These are phyloP conservation scores for Arbacia lixula DNA, from an alignment of 53 echinoderm and acorn worm genomes.

Conservation along the genomic window DNA sequence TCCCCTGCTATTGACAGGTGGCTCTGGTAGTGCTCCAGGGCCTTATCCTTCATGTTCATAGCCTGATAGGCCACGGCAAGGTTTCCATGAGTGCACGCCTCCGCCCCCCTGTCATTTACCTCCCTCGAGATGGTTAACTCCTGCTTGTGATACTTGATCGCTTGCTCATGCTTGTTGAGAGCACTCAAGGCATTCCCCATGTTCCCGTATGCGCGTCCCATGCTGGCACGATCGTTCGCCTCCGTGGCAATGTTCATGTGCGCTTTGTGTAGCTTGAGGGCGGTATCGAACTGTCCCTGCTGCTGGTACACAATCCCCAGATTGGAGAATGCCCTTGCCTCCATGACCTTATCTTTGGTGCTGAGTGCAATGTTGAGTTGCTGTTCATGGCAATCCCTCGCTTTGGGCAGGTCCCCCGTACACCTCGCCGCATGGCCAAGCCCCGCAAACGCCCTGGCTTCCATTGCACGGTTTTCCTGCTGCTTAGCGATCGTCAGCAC, in stretches of 20 bases:
- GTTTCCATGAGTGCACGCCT: constrained; percentile 97
- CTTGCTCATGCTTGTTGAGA: constrained; percentile 89
- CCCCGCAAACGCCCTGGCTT: constrained; percentile 95
- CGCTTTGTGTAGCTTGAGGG: constrained; percentile 97
- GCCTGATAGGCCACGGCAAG: constrained; percentile 97
- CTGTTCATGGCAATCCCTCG: constrained; percentile 92
- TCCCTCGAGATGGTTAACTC: constrained; percentile 95
- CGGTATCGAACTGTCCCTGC: constrained; percentile 89
- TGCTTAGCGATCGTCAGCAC: constrained; percentile 85
- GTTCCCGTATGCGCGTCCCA: constrained; percentile 97
- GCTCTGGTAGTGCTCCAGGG: constrained; percentile 91
- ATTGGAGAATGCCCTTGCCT: constrained; percentile 95
- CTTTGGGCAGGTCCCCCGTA: constrained; percentile 77
- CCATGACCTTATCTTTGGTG: constrained; percentile 90
- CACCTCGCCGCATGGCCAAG: constrained; percentile 96
- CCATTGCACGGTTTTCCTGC: constrained; percentile 90
- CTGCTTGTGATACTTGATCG: constrained; percentile 98
- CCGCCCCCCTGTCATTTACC: constrained; percentile 91
- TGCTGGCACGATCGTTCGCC: constrained; percentile 70
- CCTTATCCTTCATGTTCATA: constrained; percentile 93
- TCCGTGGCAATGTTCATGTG: constrained; percentile 89
- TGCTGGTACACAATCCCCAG: constrained; percentile 96
- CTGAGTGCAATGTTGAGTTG: constrained; percentile 96
- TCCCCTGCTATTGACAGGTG: constrained; percentile 85
- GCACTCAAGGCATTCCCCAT: constrained; percentile 98